These are phyloP conservation scores for Ctenochaetus hawaiiensis DNA, from an alignment of 2,797 vertebrate genomes.

Conservation along the genomic window DNA sequence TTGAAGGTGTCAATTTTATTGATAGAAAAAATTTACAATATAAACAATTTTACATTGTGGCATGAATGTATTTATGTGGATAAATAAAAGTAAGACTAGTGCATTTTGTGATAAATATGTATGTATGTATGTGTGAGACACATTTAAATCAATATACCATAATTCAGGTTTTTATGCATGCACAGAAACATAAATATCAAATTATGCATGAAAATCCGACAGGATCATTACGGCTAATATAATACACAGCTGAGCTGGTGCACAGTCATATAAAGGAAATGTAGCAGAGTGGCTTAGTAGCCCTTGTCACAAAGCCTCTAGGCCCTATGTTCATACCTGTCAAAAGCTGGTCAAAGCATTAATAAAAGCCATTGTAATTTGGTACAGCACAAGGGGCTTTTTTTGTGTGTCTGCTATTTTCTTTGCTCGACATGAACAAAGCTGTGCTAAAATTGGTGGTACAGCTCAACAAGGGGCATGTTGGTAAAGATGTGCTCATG, in stretches of 20 bases:
- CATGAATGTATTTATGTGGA: neutral
- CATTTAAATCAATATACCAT: neutral
- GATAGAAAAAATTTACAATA: no score
- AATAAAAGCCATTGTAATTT: no score
- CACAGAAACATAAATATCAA: constrained; percentile 7
- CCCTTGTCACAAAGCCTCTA: constrained; percentile 26
- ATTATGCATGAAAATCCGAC: constrained; percentile 36
- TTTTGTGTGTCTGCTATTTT: no score
- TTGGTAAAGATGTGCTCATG: no score
- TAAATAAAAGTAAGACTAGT: neutral
- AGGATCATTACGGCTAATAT: constrained; percentile 24
- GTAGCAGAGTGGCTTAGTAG: constrained; percentile 10
- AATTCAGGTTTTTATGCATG: constrained; percentile 11
- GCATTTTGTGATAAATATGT: neutral
- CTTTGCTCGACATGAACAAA: no score
- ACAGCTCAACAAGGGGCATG: no score
- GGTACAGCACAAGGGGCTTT: no score
- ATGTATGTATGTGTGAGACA: neutral
- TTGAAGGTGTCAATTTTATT: no score
- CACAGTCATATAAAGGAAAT: constrained; percentile 22
- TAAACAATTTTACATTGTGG: neutral
- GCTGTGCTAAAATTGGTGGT: no score
- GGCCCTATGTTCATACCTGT: constrained; percentile 34
- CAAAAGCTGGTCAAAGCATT: no score
- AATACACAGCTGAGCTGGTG: constrained; percentile 3